phyloP scores from a whole-genome alignment of 2,797 vertebrate species.

The Rhinatrema bivittatum region DNA sequence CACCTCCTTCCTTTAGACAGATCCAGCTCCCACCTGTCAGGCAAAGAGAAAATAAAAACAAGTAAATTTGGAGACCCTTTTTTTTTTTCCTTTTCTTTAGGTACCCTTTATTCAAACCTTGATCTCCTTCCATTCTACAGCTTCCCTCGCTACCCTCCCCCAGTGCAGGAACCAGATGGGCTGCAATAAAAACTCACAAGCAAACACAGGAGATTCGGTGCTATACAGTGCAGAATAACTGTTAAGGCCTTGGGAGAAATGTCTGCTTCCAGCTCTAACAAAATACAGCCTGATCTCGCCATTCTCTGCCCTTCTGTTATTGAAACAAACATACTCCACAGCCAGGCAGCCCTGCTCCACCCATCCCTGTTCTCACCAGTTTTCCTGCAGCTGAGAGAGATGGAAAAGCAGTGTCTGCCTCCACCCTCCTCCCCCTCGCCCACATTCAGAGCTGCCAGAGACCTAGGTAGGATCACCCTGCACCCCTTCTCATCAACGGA shows the following conservation, averaged over 20 bases:
- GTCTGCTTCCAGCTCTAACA: slow-evolving; percentile 5
- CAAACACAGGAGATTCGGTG: no score
- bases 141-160: not conserved
- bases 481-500: not conserved
- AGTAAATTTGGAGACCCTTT: not conserved
- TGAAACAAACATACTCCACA: no score
- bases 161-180: no score
- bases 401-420: not conserved
- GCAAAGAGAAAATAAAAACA: slow-evolving; percentile 31
- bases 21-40: slow-evolving; percentile 51
- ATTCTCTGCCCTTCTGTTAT: no score
- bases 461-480: not conserved
- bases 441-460: not conserved
- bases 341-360: slow-evolving; percentile 6
- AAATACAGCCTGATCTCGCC: slow-evolving; percentile 15
- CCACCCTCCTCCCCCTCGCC: not conserved
- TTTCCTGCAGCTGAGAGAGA: slow-evolving; percentile 7
- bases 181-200: no score
- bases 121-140: not conserved
- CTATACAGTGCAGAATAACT: no score
- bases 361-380: slow-evolving; percentile 3
- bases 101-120: no score
- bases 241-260: slow-evolving; percentile 13
- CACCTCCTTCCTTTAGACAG: slow-evolving; percentile 30
- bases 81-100: no score